Evolutionary conservation across 1,140 invertebrate species (phyloP).

Genomic region (Drosophila fuyamai): DNA sequence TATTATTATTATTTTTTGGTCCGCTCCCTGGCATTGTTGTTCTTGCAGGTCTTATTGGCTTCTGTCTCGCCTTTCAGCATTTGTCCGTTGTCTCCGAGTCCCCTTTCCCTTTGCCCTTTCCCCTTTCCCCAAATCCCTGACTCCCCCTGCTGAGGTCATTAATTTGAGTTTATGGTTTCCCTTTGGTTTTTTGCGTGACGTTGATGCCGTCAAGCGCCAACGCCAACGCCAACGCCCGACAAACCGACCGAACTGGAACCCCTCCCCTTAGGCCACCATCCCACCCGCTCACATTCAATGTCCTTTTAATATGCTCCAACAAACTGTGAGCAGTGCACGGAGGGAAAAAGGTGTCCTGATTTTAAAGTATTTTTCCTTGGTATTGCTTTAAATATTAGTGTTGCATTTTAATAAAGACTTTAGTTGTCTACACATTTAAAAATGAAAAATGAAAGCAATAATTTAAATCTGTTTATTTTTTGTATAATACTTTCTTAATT

Average conservation of each 20-base stretch:
- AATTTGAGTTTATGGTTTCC: constrained; percentile 84
- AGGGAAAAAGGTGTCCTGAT: constrained; percentile 27
- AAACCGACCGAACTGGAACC: constrained; percentile 19
- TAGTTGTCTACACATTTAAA: too few species aligned
- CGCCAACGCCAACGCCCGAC: constrained; percentile 66
- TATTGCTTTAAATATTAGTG: not conserved
- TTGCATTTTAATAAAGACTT: too few species aligned
- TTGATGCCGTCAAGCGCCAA: constrained; percentile 63
- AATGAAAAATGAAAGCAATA: too few species aligned
- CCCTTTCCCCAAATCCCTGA: not conserved
- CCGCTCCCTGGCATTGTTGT: constrained; percentile 6
- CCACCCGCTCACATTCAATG: constrained; percentile 66
- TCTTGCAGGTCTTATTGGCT: constrained; percentile 54
- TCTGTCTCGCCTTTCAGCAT: constrained; percentile 52
- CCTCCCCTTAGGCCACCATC: not conserved
- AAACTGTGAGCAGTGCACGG: constrained; percentile 37
- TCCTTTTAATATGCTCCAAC: constrained; percentile 61
- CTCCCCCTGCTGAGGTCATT: constrained; percentile 67
- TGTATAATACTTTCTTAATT: too few species aligned
- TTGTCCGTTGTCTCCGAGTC: constrained; percentile 34
- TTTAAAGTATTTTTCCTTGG: not conserved
- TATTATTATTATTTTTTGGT: constrained; percentile 39
- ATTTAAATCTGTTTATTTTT: too few species aligned
- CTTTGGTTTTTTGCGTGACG: constrained; percentile 77
- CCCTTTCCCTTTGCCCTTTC: not conserved